Evolutionary conservation across 1,140 invertebrate species (phyloP).

Genomic region (roundworm (Caenorhabditis elegans)): WBcel235 BX284602.5:5651501-5652000

Average conservation of each 20-base stretch:
- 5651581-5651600: slow-evolving; percentile 36
- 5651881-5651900: slow-evolving; percentile 44
- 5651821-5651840: slow-evolving; percentile 48
- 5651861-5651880: slow-evolving; percentile 51
- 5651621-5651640: slow-evolving; percentile 44
- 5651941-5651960: slow-evolving; percentile 46
- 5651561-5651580: slow-evolving; percentile 39
- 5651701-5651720: slow-evolving; percentile 40
- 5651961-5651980: slow-evolving; percentile 49
- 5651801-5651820: slow-evolving; percentile 40
- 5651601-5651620: slow-evolving; percentile 39
- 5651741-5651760: slow-evolving; percentile 42
- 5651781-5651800: slow-evolving; percentile 37
- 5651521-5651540: slow-evolving; percentile 38
- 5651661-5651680: slow-evolving; percentile 31
- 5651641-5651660: slow-evolving; percentile 40
- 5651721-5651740: slow-evolving; percentile 47
- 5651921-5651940: slow-evolving; percentile 40
- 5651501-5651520: slow-evolving; percentile 37
- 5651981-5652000: slow-evolving; percentile 44
- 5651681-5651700: slow-evolving; percentile 40
- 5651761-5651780: slow-evolving; percentile 40
- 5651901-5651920: slow-evolving; percentile 23
- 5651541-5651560: slow-evolving; percentile 37
- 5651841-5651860: slow-evolving; percentile 49